Conservation (phyloP, 2,113 vertebrate species). For the Menura novaehollandiae region DNA sequence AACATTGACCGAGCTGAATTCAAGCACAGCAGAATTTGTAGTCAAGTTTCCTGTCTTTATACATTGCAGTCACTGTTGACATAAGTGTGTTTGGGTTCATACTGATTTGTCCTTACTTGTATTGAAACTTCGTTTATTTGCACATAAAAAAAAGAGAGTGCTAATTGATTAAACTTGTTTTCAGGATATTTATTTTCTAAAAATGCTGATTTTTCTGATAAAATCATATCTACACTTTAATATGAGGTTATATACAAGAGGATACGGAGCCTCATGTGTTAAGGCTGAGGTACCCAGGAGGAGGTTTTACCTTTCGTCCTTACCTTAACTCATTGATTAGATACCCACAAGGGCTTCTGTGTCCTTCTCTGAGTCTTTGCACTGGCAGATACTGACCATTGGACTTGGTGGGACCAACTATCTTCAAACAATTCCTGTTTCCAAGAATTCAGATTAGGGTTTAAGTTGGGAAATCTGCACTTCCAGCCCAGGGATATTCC, state of each 20-base stretch:
- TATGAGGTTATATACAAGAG: not conserved
- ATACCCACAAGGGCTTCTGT: not conserved
- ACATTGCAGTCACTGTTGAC: not conserved
- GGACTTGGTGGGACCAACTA: not conserved
- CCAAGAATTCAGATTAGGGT: not conserved
- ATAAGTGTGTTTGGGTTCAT: not conserved
- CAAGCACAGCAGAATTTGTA: not conserved
- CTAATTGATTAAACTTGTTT: not conserved
- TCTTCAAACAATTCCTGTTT: not conserved
- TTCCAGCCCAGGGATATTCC: not conserved
- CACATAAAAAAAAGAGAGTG: not conserved
- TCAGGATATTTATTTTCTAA: not conserved
- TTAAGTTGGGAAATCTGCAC: not conserved
- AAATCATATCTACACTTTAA: not conserved
- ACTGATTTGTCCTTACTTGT: not conserved
- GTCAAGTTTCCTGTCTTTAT: not conserved
- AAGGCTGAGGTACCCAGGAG: not conserved
- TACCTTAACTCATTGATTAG: not conserved
- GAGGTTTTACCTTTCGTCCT: not conserved
- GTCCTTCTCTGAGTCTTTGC: not conserved
- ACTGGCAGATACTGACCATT: not conserved
- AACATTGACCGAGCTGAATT: not conserved
- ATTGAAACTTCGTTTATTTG: not conserved
- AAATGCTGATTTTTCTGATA: not conserved
- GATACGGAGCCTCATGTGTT: not conserved